Percentiles rank a stretch among this genome's conserved stretches.
These are phyloP conservation scores for Ptychadena robeensis DNA, from an alignment of 2,797 vertebrate species.

Conservation along the genomic window DNA sequence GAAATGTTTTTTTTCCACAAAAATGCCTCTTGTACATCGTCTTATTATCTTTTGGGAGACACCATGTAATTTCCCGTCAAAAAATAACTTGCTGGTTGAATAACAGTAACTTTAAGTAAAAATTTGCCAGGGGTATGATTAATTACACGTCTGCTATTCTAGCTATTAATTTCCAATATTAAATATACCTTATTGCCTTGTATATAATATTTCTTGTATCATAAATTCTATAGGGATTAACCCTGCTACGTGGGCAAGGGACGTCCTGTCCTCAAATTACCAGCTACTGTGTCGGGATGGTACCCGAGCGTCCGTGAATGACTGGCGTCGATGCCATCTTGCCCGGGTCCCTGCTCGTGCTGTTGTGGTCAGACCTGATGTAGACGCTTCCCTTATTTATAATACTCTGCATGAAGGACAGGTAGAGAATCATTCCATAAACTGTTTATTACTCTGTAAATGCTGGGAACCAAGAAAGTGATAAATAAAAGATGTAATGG, in stretches of 20 bases:
- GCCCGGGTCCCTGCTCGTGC: conserved; percentile 84
- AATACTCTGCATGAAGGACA: conserved; percentile 82
- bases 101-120: no score
- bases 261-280: conserved; percentile 76
- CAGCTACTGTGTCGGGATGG: conserved; percentile 87
- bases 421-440: conserved; percentile 71
- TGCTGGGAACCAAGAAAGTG: neutral
- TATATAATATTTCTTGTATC: neutral
- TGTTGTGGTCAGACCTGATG: conserved; percentile 76
- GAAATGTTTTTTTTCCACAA: no score
- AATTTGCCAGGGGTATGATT: no score
- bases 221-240: conserved; percentile 72
- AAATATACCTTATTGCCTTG: neutral
- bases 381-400: conserved; percentile 75
- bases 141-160: no score
- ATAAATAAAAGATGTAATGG: neutral
- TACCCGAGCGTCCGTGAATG: conserved; percentile 70
- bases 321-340: conserved; percentile 84
- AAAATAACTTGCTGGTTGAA: no score
- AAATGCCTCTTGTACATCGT: no score
- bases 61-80: no score
- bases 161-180: neutral
- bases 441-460: neutral
- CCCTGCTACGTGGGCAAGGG: conserved; percentile 72
- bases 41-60: no score